Evolutionary conservation across 2,888 invertebrate species (phyloP).

Genomic region (Epistrophe eligans): DNA sequence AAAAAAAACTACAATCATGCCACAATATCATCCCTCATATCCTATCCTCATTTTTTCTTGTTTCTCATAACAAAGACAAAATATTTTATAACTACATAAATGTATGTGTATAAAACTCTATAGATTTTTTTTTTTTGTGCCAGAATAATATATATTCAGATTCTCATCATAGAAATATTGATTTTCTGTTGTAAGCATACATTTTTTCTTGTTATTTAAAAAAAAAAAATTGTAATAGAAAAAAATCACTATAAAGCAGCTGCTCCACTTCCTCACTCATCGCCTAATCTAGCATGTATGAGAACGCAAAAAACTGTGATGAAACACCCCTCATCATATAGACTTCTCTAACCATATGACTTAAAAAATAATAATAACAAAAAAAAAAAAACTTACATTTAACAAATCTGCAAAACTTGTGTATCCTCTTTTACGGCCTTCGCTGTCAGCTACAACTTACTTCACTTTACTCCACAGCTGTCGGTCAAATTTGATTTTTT

Average conservation of each 20-base stretch:
- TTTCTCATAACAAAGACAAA: neutral
- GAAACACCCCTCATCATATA: neutral
- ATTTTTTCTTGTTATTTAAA: slow-evolving; percentile 37
- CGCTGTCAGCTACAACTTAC: slow-evolving; percentile 56
- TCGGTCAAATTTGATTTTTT: slow-evolving; percentile 13
- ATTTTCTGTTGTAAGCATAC: slow-evolving; percentile 73
- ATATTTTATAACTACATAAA: neutral
- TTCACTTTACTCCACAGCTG: slow-evolving; percentile 60
- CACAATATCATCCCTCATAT: neutral
- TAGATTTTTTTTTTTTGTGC: slow-evolving; percentile 60
- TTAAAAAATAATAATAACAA: slow-evolving; percentile 9
- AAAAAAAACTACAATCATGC: neutral
- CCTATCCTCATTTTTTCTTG: neutral
- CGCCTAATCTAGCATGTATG: neutral
- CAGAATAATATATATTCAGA: slow-evolving; percentile 44
- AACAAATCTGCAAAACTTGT: slow-evolving; percentile 49
- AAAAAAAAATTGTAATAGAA: neutral
- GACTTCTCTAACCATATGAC: neutral
- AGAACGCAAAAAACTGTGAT: neutral
- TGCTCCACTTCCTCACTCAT: slow-evolving; percentile 50
- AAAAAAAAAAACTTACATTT: slow-evolving; percentile 64
- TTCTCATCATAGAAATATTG: slow-evolving; percentile 73
- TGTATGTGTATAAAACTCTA: neutral
- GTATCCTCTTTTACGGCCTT: slow-evolving; percentile 41
- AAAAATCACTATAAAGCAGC: slow-evolving; percentile 21